These are phyloP conservation scores for Nothobranchius kuhntae DNA, from an alignment of 2,113 vertebrate genomes.

Conservation along the genomic window DNA sequence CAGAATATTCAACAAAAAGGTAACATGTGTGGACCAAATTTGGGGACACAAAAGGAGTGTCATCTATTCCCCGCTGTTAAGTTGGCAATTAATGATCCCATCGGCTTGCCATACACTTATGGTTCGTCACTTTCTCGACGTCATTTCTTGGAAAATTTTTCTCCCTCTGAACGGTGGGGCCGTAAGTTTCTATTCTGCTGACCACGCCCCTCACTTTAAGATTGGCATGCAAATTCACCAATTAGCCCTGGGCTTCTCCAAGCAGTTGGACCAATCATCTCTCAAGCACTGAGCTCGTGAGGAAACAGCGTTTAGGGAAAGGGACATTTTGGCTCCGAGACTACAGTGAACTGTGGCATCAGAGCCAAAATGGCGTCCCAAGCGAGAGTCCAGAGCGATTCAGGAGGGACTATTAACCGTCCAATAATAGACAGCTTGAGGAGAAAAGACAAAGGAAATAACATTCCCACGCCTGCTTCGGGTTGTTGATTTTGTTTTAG, in stretches of 20 bases:
- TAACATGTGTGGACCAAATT: no score
- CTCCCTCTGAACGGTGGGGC: background rate
- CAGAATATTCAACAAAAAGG: no score
- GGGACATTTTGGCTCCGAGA: constrained; percentile 38
- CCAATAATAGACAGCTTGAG: constrained; percentile 26
- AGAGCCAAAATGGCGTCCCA: constrained; percentile 57
- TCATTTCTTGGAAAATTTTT: constrained; percentile 70
- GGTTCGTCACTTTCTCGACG: constrained; percentile 48
- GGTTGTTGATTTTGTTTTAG: constrained; percentile 3
- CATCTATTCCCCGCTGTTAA: constrained; percentile 2
- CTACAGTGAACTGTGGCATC: rapidly evolving
- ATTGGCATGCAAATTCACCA: constrained; percentile 52
- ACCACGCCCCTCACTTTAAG: background rate
- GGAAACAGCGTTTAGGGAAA: background rate
- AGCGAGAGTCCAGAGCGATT: rapidly evolving
- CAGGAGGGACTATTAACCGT: constrained; percentile 15
- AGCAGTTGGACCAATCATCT: constrained; percentile 39
- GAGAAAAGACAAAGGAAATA: constrained; percentile 19
- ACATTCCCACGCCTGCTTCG: background rate
- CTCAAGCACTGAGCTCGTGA: rapidly evolving
- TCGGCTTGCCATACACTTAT: background rate
- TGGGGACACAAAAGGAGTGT: constrained; percentile 3
- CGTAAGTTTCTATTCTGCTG: constrained; percentile 69
- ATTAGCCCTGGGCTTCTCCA: background rate
- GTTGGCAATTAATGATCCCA: no score